Evolutionary conservation across 1,140 invertebrate genomes (phyloP).

Genomic region (Conopomorpha cramerella): DNA sequence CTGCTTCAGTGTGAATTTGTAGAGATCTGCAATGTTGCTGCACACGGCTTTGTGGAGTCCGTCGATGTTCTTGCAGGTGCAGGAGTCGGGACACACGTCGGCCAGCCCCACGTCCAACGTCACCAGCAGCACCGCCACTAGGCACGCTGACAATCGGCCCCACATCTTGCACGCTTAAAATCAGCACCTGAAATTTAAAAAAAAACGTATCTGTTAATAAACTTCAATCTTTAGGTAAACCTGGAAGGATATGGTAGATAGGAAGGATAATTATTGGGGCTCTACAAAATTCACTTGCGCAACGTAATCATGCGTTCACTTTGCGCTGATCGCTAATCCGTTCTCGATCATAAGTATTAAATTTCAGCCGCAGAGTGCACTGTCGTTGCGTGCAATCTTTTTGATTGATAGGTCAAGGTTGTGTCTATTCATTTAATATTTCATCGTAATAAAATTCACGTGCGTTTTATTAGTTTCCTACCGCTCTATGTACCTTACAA

Average conservation of each 20-base stretch:
- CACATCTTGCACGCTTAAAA: conserved; percentile 23
- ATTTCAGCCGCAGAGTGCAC: conserved; percentile 13
- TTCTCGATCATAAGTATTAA: conserved; percentile 11
- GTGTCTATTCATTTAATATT: conserved; percentile 1
- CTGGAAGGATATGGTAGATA: conserved; percentile 7
- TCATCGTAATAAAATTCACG: conserved; percentile 1
- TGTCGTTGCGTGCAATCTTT: background rate
- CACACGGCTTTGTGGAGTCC: conserved; percentile 43
- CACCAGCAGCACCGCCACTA: conserved; percentile 28
- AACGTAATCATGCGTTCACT: conserved; percentile 7
- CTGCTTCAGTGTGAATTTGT: conserved; percentile 49
- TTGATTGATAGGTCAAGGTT: background rate
- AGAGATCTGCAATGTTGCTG: conserved; percentile 37
- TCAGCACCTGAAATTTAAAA: conserved; percentile 42
- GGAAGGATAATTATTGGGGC: conserved; percentile 4
- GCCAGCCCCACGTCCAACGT: conserved; percentile 26
- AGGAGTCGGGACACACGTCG: conserved; percentile 36
- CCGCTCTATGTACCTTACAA: too few relatives aligned
- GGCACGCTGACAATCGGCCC: conserved; percentile 34
- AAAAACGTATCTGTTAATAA: conserved; percentile 10
- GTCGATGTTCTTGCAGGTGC: conserved; percentile 44
- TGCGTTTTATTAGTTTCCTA: conserved; percentile 8
- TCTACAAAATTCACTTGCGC: conserved; percentile 2
- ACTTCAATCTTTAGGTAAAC: conserved; percentile 1
- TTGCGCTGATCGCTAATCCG: conserved; percentile 8